These are phyloP conservation scores for Myotis vivesi DNA, from an alignment of 2,797 vertebrate species.

Conservation along the genomic window DNA sequence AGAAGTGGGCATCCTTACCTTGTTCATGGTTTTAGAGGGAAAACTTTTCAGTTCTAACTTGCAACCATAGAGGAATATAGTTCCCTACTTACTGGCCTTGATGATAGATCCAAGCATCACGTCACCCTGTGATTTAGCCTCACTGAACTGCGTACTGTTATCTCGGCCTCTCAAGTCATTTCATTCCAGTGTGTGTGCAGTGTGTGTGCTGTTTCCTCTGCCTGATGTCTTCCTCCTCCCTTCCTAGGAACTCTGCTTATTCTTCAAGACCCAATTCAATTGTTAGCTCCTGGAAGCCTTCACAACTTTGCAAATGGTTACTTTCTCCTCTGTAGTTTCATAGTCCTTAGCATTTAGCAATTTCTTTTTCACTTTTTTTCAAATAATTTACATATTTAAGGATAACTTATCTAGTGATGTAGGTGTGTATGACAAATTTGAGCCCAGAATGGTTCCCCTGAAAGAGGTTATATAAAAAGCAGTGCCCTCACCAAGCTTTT, in stretches of 20 bases:
- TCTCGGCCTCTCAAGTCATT: background rate
- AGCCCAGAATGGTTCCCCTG: background rate
- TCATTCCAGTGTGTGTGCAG: background rate
- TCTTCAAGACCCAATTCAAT: background rate
- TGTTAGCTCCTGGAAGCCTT: background rate
- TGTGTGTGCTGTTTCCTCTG: background rate
- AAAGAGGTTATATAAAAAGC: background rate
- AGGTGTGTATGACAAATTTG: background rate
- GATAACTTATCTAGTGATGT: background rate
- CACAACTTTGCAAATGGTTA: background rate
- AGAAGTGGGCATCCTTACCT: background rate
- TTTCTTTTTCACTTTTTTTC: conserved; percentile 14
- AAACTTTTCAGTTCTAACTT: background rate
- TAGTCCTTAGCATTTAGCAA: background rate
- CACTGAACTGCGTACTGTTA: background rate
- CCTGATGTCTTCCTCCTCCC: background rate
- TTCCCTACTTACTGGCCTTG: background rate
- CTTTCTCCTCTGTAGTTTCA: background rate
- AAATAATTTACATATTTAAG: background rate
- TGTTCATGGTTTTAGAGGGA: background rate
- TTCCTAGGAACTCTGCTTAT: background rate
- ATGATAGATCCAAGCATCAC: background rate
- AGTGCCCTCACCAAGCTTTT: background rate
- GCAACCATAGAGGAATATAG: background rate
- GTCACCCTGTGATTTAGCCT: background rate